Base-by-base conservation (phyloP, 2,888 invertebrate genomes). In the Heteromurus nitidus region DNA sequence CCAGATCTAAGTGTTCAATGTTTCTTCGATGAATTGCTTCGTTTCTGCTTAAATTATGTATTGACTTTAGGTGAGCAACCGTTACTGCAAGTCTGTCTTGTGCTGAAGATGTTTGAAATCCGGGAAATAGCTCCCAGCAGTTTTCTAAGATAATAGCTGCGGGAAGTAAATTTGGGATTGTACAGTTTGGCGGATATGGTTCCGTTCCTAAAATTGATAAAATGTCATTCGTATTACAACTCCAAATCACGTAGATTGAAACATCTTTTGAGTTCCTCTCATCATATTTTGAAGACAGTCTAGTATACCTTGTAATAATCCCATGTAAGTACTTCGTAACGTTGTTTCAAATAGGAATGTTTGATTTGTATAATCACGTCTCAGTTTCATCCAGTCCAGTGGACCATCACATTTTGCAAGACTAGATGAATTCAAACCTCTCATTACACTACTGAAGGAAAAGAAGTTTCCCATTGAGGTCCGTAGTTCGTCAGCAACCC, bases 281-380 rank as follows among this genome's bases (percentile, higher is more conserved):
- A n/a, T n/a, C n/a, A n/a, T n/a, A n/a, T n/a, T n/a, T n/a, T n/a
- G n/a, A n/a, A n/a, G 3, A 30, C 24, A 58, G 13, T 13, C 1
- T 20, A 5, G 26, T 30, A 50, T 53, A 85, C 86, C 85, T 80
- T 80, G 84, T n/a, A 86, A 67, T 9, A 85, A 68, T n/a, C 85
- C 84, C 44, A 85, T 83, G 65, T 84, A 85, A 22, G 85, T 68
- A 36, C 68, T 75, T n/a, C 87, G 55, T 13, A 85, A 80, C 2
- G 80, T 79, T 5, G 87, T 87, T 80, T 87, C 87, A 80, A 86
- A 87, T 16, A 82, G 74, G 47, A 87, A 86, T 1, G 86, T 80
- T 7, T 83, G 75, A 18, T 73, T 69, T 2, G 87, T 87, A 58
- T 76, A 86, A 18, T 87, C 82, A 13, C 81, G 69, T 69, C 87